Evolutionary conservation across 2,888 invertebrate species (phyloP).

Genomic region (Bellardia bayeri): DNA sequence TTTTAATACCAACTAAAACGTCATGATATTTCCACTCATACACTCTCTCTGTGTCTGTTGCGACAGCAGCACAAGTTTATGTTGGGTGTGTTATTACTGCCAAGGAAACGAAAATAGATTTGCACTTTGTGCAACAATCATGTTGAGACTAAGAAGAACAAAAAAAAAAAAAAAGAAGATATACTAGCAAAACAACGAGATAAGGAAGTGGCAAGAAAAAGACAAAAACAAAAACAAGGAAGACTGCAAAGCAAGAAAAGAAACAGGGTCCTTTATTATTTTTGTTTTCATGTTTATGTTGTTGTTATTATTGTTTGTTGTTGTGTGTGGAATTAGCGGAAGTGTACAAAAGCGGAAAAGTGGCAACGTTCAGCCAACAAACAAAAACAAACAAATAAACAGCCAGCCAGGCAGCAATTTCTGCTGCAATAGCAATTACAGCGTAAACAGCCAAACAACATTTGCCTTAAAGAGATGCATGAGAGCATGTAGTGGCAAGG

Average conservation of each 20-base stretch:
- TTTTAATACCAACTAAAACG: not conserved
- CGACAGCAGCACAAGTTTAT: conserved; percentile 17
- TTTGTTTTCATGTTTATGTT: not conserved
- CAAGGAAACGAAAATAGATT: conserved; percentile 64
- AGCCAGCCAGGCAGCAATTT: conserved; percentile 18
- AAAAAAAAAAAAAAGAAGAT: not conserved
- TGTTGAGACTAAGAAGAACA: conserved; percentile 7
- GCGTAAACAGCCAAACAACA: conserved; percentile 38
- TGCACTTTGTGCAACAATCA: conserved; percentile 70
- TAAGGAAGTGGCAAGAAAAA: conserved; percentile 54
- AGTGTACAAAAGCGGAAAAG: conserved; percentile 66
- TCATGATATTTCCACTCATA: conserved; percentile 5
- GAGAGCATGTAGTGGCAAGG: conserved; percentile 54
- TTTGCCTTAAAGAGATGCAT: conserved; percentile 61
- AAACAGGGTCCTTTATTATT: conserved; percentile 25
- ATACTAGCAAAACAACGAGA: conserved; percentile 21
- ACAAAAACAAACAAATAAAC: conserved; percentile 46
- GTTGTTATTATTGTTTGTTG: not conserved
- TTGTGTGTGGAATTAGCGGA: conserved; percentile 54
- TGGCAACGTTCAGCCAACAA: conserved; percentile 60
- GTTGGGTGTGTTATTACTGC: conserved; percentile 34
- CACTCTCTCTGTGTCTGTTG: not conserved
- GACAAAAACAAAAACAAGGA: conserved; percentile 37
- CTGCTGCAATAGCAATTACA: conserved; percentile 47
- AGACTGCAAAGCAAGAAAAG: conserved; percentile 23